Conservation (phyloP, 2,888 invertebrate genomes). For the Corbicula japonica region DNA sequence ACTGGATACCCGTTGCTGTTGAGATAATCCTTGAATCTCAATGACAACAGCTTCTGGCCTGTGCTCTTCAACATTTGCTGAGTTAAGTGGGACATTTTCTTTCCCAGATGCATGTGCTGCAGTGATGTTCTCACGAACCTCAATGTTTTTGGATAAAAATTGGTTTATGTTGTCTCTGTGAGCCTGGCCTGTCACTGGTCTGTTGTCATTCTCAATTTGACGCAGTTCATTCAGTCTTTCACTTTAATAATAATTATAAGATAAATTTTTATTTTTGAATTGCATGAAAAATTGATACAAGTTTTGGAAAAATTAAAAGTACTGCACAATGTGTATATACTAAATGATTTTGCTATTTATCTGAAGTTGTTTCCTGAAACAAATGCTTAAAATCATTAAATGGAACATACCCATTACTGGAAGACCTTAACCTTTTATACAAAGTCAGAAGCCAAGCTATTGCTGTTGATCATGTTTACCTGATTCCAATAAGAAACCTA, state of each 20-base stretch:
- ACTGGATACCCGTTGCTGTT: conserved; percentile 84
- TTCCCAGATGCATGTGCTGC: conserved; percentile 64
- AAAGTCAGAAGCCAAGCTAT: no score
- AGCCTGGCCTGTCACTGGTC: conserved; percentile 83
- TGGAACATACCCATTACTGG: no score
- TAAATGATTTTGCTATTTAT: no score
- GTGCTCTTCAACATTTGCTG: conserved; percentile 79
- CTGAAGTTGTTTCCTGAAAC: no score
- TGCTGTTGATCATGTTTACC: no score
- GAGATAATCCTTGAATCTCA: conserved; percentile 84
- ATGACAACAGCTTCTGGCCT: conserved; percentile 83
- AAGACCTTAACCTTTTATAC: no score
- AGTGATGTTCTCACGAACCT: conserved; percentile 56
- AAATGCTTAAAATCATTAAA: no score
- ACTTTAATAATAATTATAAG: conserved; percentile 58
- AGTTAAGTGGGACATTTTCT: conserved; percentile 78
- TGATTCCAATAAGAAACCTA: no score
- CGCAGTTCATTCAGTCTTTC: conserved; percentile 84
- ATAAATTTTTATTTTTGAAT: not conserved
- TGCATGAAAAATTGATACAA: no score
- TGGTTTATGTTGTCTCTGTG: conserved; percentile 77
- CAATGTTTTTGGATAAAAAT: conserved; percentile 78
- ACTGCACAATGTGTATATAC: no score
- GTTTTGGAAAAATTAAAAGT: no score
- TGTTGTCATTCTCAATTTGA: conserved; percentile 80